Conservation (phyloP, 2,888 invertebrate species). For the Balanococcus diminutus region DNA sequence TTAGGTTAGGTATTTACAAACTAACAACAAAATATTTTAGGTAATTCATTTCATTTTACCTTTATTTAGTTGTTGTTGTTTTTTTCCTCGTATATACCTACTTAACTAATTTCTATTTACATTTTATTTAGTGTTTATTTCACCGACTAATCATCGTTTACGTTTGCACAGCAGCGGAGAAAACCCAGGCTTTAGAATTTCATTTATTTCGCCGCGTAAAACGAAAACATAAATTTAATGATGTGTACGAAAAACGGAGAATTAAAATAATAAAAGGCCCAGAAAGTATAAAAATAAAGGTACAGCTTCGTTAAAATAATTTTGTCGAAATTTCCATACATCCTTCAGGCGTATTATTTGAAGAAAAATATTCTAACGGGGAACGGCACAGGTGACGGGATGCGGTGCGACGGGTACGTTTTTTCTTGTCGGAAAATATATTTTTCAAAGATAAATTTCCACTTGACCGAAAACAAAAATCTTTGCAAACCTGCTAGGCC, state of each 20-base stretch:
- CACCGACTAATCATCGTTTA: background rate
- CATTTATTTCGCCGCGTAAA: background rate
- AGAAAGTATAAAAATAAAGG: background rate
- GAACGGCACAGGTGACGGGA: too few relatives aligned
- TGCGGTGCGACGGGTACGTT: background rate
- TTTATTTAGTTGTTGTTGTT: too few relatives aligned
- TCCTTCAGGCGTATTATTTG: constrained; percentile 9
- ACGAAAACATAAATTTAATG: background rate
- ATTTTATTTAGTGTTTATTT: background rate
- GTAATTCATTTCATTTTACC: too few relatives aligned
- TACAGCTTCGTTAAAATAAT: constrained; percentile 11
- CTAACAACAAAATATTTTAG: too few relatives aligned
- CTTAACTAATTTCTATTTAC: background rate
- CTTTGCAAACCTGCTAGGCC: background rate
- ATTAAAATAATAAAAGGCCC: constrained; percentile 22
- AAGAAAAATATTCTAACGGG: background rate
- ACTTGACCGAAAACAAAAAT: background rate
- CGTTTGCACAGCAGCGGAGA: background rate
- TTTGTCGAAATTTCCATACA: constrained; percentile 14
- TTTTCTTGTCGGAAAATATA: background rate
- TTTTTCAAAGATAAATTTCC: constrained; percentile 27
- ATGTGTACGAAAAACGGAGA: background rate
- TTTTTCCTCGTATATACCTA: background rate
- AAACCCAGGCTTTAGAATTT: background rate
- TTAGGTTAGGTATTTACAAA: too few relatives aligned